phyloP scores from a whole-genome alignment of 2,797 vertebrate genomes.

The Natrix natrix region DNA sequence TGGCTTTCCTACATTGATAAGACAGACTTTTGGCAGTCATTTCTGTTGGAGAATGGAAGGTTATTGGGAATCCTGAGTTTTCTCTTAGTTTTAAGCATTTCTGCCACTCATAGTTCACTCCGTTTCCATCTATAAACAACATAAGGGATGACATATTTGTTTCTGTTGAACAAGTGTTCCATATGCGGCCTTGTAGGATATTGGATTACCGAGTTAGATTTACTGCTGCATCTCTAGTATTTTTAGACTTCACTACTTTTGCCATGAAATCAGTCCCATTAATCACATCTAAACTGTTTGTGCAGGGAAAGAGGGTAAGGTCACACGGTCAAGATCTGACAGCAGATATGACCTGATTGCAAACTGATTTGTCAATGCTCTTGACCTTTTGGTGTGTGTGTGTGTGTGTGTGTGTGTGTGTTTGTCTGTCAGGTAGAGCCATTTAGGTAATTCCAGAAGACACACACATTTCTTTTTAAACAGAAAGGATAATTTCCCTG shows the following conservation, averaged over 20 bases:
- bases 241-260: conserved; percentile 23
- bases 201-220: conserved; percentile 34
- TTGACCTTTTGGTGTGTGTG: conserved; percentile 6
- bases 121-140: conserved; percentile 51
- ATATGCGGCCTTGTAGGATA: conserved; percentile 40
- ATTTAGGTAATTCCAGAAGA: not conserved
- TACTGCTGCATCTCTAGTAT: conserved; percentile 18
- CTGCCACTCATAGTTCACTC: conserved; percentile 44
- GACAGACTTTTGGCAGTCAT: conserved; percentile 65
- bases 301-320: conserved; percentile 27
- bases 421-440: not conserved
- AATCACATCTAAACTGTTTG: conserved; percentile 24
- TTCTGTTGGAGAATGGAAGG: conserved; percentile 43
- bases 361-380: conserved; percentile 4
- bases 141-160: conserved; percentile 39
- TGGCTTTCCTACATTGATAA: conserved; percentile 55
- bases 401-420: not conserved
- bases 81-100: conserved; percentile 47
- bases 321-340: conserved; percentile 14
- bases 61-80: conserved; percentile 51
- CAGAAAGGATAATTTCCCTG: not conserved
- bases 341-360: conserved; percentile 32
- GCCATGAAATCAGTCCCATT: conserved; percentile 26
- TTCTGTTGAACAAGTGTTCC: conserved; percentile 51
- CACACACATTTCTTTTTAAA: not conserved